Conservation (phyloP, 2,888 invertebrate species). For the Synergus itoensis region DNA sequence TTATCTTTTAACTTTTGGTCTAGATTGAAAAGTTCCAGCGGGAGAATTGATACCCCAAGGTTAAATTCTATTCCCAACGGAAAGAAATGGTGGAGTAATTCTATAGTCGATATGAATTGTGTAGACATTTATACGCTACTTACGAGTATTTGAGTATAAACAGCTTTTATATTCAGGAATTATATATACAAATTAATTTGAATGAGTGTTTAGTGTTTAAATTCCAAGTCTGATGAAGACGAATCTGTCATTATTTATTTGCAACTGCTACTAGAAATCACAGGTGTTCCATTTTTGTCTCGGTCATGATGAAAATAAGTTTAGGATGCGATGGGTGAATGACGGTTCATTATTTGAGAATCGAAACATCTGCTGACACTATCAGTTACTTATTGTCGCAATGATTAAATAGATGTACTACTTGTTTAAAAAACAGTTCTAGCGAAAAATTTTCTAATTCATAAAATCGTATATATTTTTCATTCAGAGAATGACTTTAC, state of each 20-base stretch:
- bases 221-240: neutral
- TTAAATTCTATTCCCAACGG: neutral
- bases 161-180: neutral
- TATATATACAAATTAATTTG: neutral
- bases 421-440: too few relatives aligned
- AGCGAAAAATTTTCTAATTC: too few relatives aligned
- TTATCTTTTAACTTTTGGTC: neutral
- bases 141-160: neutral
- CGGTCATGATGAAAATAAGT: neutral
- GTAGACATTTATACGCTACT: neutral
- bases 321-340: neutral
- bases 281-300: neutral
- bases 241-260: neutral
- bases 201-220: neutral
- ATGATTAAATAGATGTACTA: neutral
- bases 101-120: neutral
- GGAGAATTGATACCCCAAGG: neutral
- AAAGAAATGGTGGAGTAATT: neutral
- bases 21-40: neutral
- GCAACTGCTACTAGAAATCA: conserved; percentile 1
- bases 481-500: too few relatives aligned
- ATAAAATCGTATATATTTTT: too few relatives aligned
- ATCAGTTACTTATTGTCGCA: neutral
- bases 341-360: neutral
- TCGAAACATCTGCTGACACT: neutral